Evolutionary conservation across 2,113 vertebrate species (phyloP).

Genomic region (Octodon degus): DNA sequence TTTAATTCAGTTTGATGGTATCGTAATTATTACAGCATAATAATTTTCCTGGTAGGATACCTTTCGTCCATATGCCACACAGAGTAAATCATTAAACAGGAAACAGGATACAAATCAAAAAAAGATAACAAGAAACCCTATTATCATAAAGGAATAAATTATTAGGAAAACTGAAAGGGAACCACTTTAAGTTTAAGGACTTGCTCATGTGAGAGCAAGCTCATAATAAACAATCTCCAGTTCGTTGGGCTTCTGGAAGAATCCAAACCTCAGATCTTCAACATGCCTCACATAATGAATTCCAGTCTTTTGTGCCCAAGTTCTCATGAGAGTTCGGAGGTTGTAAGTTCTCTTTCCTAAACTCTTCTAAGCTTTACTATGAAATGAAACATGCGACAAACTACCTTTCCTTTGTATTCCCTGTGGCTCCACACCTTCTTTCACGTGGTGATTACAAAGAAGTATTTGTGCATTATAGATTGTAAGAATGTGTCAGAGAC

Average conservation of each 20-base stretch:
- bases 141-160: constrained; percentile 60
- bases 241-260: not conserved
- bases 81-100: constrained; percentile 62
- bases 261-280: not conserved
- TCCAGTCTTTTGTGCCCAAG: not conserved
- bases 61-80: constrained; percentile 26
- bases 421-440: not conserved
- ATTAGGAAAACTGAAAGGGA: constrained; percentile 46
- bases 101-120: constrained; percentile 63
- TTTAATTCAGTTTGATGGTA: constrained; percentile 70
- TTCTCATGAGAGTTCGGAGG: not conserved
- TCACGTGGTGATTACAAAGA: not conserved
- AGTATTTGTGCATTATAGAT: not conserved
- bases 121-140: constrained; percentile 57
- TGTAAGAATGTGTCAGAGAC: not conserved
- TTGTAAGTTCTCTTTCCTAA: constrained; percentile 23
- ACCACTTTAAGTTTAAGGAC: not conserved
- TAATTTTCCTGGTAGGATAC: constrained; percentile 72
- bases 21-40: constrained; percentile 73
- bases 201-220: not conserved
- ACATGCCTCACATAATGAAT: not conserved
- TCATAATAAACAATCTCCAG: not conserved
- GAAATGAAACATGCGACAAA: not conserved
- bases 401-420: not conserved
- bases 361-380: not conserved